These are phyloP conservation scores for Pelodytes ibericus DNA, from an alignment of 2,797 vertebrate species.

Conservation along the genomic window DNA sequence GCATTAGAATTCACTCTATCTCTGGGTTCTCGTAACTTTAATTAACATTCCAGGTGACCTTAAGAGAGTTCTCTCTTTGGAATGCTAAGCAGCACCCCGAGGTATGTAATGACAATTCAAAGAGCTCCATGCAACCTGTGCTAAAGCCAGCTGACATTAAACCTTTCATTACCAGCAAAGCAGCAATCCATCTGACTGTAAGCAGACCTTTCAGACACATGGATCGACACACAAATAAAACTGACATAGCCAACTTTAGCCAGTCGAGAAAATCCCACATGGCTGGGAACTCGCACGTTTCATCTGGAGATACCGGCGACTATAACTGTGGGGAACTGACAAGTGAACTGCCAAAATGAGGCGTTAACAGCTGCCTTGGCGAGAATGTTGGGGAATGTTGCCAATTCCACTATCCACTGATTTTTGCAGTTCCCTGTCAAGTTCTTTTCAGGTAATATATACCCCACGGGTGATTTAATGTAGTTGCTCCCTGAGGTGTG, in stretches of 20 bases:
- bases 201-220: background rate
- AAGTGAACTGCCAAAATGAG: no score
- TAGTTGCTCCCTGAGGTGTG: no score
- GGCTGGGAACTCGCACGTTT: no score
- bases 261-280: background rate
- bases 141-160: slow-evolving; percentile 22
- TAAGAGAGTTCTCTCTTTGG: slow-evolving; percentile 25
- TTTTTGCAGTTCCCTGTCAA: no score
- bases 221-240: slow-evolving; percentile 1
- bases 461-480: no score
- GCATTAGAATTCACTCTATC: slow-evolving; percentile 38
- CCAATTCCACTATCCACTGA: no score
- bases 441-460: no score
- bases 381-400: no score
- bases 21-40: slow-evolving; percentile 40
- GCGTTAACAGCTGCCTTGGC: no score
- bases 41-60: slow-evolving; percentile 60
- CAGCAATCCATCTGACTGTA: background rate
- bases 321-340: no score
- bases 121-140: slow-evolving; percentile 7
- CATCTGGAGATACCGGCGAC: no score
- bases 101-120: slow-evolving; percentile 16
- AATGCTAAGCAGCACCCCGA: slow-evolving; percentile 28
- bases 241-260: background rate
- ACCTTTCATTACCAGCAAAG: background rate